Evolutionary conservation across 2,113 vertebrate genomes (phyloP), one percentile per base, ranked within the genome.

Genomic region (Percina caprodes): DNA sequence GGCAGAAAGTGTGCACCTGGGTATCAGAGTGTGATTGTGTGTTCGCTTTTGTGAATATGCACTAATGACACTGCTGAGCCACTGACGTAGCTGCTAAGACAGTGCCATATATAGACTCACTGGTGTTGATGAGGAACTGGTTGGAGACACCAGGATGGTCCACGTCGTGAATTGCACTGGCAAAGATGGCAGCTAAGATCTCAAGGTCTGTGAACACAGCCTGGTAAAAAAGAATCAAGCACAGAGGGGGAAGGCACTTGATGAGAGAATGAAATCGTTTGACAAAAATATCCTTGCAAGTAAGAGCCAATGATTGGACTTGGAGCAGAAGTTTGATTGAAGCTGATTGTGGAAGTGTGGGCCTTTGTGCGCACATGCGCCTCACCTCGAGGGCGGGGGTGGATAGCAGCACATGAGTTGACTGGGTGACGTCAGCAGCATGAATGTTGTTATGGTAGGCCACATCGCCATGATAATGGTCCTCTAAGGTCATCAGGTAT

Each of bases 51-150:
- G 71, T 73, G 82, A 79, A 72, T 70, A 63, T 1, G 33, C 58
- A 72, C 56, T 35, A 61, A 79, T 49, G 54, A 63, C 48, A 59
- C 70, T 15, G 39, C 60, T 69, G 61, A 77, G 77, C 45, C 42
- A 30, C 39, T 87, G 85, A 88, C 74, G 54, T 75, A 86, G 69
- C 54, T 76, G 86, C 51, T 58, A 83, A 80, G 21, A 66, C 56
- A 2, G 66, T 4, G 39, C 70, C 33, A 16, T 61, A 67, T 75
- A 71, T 69, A 81, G 55, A 97, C 98, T 98, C 95, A 99, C 98
- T 99, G 89, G 98, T 99, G 95, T 97, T 99, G 94, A 99, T 99
- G 93, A 99, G 98, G 94, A 99, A 99, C 93, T 99, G 98, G 93
- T 99, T 99, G 84, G 98, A 99, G 91, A 99, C 98, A 21, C 98